phyloP scores from a whole-genome alignment of 1,140 invertebrate genomes.

The Palaemon carinicauda region DNA sequence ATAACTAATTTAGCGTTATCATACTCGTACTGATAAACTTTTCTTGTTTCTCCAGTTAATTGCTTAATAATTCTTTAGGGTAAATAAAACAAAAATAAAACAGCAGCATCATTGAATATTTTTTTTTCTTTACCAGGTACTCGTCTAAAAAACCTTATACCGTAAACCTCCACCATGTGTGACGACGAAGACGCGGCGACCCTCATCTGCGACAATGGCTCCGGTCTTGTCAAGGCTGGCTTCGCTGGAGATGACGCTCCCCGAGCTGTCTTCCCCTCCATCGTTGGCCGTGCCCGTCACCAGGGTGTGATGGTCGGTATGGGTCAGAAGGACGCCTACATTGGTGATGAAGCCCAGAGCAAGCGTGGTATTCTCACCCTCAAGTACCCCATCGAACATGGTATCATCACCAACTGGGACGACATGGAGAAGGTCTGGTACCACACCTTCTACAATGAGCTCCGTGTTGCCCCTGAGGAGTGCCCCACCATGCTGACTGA shows the following conservation, averaged over 20 bases:
- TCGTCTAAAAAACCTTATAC: no score
- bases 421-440: conserved; percentile 98
- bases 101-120: no score
- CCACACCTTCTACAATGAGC: conserved; percentile 94
- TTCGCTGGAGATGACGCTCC: conserved; percentile 88
- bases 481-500: conserved; percentile 89
- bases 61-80: no score
- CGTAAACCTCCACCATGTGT: no score
- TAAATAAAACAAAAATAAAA: no score
- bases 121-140: no score
- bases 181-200: no score
- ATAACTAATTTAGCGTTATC: no score
- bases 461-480: conserved; percentile 94
- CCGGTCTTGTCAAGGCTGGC: conserved; percentile 74
- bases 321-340: conserved; percentile 91
- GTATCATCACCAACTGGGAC: conserved; percentile 96
- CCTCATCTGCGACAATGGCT: conserved; percentile 69
- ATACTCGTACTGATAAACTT: no score
- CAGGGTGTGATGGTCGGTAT: conserved; percentile 92
- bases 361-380: conserved; percentile 91
- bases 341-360: conserved; percentile 92
- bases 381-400: conserved; percentile 94
- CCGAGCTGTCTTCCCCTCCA: conserved; percentile 88
- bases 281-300: conserved; percentile 72
- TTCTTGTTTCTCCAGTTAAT: no score